Base-by-base conservation (phyloP, 2,888 invertebrate species). In the Orchesellides sinensis region DNA sequence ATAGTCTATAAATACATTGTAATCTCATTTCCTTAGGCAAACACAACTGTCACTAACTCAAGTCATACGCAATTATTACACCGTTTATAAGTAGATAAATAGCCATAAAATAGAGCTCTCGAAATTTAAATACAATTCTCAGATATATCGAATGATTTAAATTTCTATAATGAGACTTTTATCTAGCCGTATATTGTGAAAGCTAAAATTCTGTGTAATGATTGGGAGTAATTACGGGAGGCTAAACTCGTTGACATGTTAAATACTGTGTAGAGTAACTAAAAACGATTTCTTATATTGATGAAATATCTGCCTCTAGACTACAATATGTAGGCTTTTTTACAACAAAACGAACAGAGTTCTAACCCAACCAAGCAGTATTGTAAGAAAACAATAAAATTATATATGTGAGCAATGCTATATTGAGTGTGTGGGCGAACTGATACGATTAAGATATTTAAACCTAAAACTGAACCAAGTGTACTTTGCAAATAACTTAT, bases 311-410 rank as follows among this genome's bases (percentile, higher is more conserved):
- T 79, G 54, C 32, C 65, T 25, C 19, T 19, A 25, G 32, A 45
- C 47, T 32, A 54, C 21, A 52, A 40, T 68, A 12, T 79, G 79
- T 79, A 79, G 79, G 79, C 72, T 70, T 70, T 63, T 19, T 45
- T 40, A 14, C 40, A 70, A 59, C 25, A 59, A 70, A 56, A 45
- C 40, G 56, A 45, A 29, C 21, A 29, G 52, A 49, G 32, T 25
- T 52, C 29, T 52, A 32, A 49, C 27, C 1, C 29, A 21, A 52
- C n/a, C n/a, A n/a, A n/a, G n/a, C n/a, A n/a, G n/a, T n/a, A n/a
- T n/a, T 40, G 40, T n/a, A 40, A 40, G 40, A 40, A 2, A 8
- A n/a, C 40, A 40, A 40, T 10, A 32, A 8, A 40, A 40, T 2
- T 8, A 63, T 8, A 21, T 12, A 63, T 17, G 27, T 3, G 40